A percentile compares a stretch with the other conserved stretches of the same genome.
Evolutionary conservation across 2,113 vertebrate genomes (phyloP).

Genomic region (Mandrillus leucophaeus): DNA sequence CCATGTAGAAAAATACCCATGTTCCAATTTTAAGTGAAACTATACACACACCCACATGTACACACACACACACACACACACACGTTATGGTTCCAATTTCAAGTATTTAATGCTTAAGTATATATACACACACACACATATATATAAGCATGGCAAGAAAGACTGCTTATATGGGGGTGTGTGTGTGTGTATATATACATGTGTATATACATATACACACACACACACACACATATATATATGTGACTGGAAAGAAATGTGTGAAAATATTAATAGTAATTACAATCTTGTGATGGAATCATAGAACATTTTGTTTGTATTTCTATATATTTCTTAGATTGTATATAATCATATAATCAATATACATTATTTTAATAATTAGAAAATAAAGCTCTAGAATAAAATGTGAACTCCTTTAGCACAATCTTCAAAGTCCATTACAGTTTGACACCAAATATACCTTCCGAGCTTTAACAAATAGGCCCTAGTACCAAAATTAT

Average conservation of each 20-base stretch:
- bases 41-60: not conserved
- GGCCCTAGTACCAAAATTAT: not conserved
- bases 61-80: not conserved
- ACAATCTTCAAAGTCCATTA: not conserved
- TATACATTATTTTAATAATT: not conserved
- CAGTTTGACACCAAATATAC: not conserved
- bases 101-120: not conserved
- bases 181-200: no score
- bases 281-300: not conserved
- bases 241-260: not conserved
- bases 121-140: no score
- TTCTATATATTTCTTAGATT: not conserved
- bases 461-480: not conserved
- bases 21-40: not conserved
- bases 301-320: not conserved
- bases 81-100: not conserved
- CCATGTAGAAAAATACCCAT: not conserved
- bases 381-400: constrained; percentile 23
- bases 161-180: no score
- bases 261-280: not conserved
- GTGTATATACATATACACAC: rapidly evolving
- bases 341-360: not conserved
- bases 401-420: not conserved
- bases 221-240: no score
- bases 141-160: not conserved